Evolutionary conservation across 2,888 invertebrate genomes (phyloP).

Genomic region (Tuberolachnus salignus): DNA sequence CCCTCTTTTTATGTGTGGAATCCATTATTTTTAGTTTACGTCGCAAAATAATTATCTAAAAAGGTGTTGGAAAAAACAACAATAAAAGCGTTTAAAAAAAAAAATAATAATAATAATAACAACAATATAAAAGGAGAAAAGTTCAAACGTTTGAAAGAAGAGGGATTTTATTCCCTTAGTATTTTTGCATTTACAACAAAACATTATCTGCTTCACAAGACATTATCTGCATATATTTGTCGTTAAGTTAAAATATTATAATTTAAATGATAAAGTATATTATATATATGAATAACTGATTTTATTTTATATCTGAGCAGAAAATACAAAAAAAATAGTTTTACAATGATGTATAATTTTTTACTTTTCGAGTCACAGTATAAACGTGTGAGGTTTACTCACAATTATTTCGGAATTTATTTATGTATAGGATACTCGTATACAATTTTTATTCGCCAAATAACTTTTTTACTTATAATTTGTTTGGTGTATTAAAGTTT

Average conservation of each 20-base stretch:
- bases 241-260: neutral
- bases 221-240: slow-evolving; percentile 4
- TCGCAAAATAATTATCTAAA: slow-evolving; percentile 49
- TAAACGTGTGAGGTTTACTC: no score
- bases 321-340: no score
- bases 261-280: no score
- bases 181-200: slow-evolving; percentile 1
- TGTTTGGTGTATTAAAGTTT: no score
- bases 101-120: slow-evolving; percentile 4
- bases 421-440: no score
- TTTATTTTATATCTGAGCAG: no score
- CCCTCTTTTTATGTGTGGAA: slow-evolving; percentile 36
- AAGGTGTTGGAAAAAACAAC: slow-evolving; percentile 36
- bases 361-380: no score
- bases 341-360: no score
- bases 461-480: no score
- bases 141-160: slow-evolving; percentile 16
- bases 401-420: no score
- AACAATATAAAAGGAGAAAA: slow-evolving; percentile 33
- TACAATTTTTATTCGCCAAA: no score
- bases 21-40: slow-evolving; percentile 50
- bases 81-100: slow-evolving; percentile 35
- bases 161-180: slow-evolving; percentile 5
- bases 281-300: no score
- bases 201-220: slow-evolving; percentile 1